These are phyloP conservation scores for Stomorhina lunata DNA, from an alignment of 2,888 invertebrate species.

Conservation along the genomic window DNA sequence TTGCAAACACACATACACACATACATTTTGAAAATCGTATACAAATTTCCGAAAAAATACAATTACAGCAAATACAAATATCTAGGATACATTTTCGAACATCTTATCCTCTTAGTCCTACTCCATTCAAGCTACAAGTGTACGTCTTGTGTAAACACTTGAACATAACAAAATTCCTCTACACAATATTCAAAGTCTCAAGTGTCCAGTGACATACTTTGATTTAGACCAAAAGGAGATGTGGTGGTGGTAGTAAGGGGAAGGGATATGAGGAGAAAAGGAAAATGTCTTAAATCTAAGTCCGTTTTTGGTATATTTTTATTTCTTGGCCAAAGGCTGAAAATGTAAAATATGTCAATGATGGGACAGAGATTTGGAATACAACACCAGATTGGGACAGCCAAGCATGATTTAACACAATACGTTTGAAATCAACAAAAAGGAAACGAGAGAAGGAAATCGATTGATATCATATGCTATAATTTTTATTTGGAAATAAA, in stretches of 20 bases:
- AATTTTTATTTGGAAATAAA: neutral
- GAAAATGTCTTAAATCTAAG: neutral
- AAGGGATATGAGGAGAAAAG: neutral
- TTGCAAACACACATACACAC: neutral
- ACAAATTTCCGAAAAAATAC: conserved; percentile 30
- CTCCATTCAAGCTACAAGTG: conserved; percentile 4
- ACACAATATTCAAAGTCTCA: conserved; percentile 49
- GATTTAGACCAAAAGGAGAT: neutral
- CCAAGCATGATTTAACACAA: conserved; percentile 58
- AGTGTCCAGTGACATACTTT: conserved; percentile 19
- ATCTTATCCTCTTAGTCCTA: neutral
- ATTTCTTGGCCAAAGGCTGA: conserved; percentile 49
- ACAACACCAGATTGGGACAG: conserved; percentile 36
- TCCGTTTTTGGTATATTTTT: conserved; percentile 16
- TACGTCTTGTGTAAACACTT: conserved; percentile 44
- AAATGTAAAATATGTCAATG: conserved; percentile 51
- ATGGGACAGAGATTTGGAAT: conserved; percentile 12
- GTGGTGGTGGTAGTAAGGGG: neutral
- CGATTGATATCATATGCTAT: conserved; percentile 59
- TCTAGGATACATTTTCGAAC: neutral
- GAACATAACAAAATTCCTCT: conserved; percentile 42
- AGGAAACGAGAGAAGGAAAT: conserved; percentile 29
- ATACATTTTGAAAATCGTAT: neutral
- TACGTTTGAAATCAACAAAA: conserved; percentile 6
- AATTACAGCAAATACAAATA: conserved; percentile 20